Percentiles rank a stretch among this genome's conserved stretches.
Evolutionary conservation across 2,888 invertebrate species (phyloP).

Genomic region (Diogma glabrata): DNA sequence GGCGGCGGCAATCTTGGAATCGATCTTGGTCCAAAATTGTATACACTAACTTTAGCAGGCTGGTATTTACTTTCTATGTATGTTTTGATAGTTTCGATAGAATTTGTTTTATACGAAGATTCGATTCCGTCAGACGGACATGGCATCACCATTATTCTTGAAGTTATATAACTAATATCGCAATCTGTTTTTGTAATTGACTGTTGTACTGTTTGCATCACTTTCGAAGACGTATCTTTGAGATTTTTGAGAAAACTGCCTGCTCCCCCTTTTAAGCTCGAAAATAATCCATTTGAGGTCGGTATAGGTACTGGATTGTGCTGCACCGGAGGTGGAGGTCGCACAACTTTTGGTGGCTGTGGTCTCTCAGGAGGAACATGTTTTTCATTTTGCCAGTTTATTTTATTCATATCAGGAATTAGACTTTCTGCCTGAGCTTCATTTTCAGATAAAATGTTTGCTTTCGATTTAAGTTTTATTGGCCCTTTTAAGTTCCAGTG

Average conservation of each 20-base stretch:
- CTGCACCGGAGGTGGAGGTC: constrained; percentile 4
- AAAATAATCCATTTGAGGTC: constrained; percentile 45
- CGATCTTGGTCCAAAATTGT: constrained; percentile 54
- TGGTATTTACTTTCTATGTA: constrained; percentile 68
- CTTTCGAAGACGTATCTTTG: constrained; percentile 91
- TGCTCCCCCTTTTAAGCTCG: constrained; percentile 83
- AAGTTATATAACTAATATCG: constrained; percentile 87
- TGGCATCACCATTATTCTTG: constrained; percentile 85
- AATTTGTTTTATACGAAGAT: constrained; percentile 83
- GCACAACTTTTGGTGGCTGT: constrained; percentile 9
- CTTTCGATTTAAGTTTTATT: constrained; percentile 43
- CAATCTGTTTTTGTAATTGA: constrained; percentile 77
- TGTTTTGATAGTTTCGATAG: constrained; percentile 79
- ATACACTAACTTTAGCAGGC: constrained; percentile 65
- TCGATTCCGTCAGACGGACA: constrained; percentile 91
- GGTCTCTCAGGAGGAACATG: background rate
- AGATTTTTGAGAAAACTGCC: constrained; percentile 87
- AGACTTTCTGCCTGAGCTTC: background rate
- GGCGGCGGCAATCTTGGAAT: constrained; percentile 40
- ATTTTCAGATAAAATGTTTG: background rate
- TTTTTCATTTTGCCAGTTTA: background rate
- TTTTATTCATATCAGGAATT: background rate
- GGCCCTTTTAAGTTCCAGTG: constrained; percentile 72
- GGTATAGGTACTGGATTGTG: constrained; percentile 1
- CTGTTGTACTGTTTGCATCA: constrained; percentile 94